Percentiles rank a stretch among this genome's conserved stretches.
These are phyloP conservation scores for Epinephelus cyanopodus DNA, from an alignment of 2,113 vertebrate genomes.

Conservation along the genomic window DNA sequence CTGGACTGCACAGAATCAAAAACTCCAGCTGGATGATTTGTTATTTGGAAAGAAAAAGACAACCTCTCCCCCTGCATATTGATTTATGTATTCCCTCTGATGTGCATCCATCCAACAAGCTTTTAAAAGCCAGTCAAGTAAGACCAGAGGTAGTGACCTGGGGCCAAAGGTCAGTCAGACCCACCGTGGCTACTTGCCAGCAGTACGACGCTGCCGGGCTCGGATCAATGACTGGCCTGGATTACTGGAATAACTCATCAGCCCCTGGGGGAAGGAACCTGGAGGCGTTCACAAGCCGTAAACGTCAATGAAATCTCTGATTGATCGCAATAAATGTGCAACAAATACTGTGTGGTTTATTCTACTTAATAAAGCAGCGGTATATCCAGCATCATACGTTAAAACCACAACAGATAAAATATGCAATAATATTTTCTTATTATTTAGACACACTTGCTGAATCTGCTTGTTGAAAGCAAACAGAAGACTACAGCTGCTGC, in stretches of 20 bases:
- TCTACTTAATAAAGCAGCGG: not conserved
- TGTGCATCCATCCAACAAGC: slow-evolving; percentile 29
- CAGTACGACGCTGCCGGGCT: slow-evolving; percentile 1
- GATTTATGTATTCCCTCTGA: slow-evolving; percentile 55
- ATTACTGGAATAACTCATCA: slow-evolving; percentile 49
- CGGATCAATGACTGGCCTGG: slow-evolving; percentile 63
- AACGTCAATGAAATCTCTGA: slow-evolving; percentile 27
- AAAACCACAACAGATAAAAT: slow-evolving; percentile 1
- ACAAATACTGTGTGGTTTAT: not conserved
- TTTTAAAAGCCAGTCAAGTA: slow-evolving; percentile 50
- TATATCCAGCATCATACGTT: slow-evolving; percentile 1
- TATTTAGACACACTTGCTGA: not conserved
- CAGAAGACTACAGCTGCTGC: not conserved
- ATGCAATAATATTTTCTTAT: not conserved
- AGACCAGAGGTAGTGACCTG: slow-evolving; percentile 52
- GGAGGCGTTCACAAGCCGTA: slow-evolving; percentile 19
- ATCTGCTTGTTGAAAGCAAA: not conserved
- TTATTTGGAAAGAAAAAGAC: slow-evolving; percentile 23
- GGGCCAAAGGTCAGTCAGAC: slow-evolving; percentile 56
- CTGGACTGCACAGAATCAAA: not conserved
- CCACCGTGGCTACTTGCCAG: slow-evolving; percentile 40
- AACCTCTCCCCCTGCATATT: slow-evolving; percentile 42
- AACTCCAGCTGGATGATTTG: slow-evolving; percentile 27
- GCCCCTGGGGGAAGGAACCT: slow-evolving; percentile 7
- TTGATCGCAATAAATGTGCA: slow-evolving; percentile 32